Evolutionary conservation across 1,140 invertebrate genomes (phyloP), one percentile per base, ranked within the genome.

Genomic region (Bradynema listronoti): DNA sequence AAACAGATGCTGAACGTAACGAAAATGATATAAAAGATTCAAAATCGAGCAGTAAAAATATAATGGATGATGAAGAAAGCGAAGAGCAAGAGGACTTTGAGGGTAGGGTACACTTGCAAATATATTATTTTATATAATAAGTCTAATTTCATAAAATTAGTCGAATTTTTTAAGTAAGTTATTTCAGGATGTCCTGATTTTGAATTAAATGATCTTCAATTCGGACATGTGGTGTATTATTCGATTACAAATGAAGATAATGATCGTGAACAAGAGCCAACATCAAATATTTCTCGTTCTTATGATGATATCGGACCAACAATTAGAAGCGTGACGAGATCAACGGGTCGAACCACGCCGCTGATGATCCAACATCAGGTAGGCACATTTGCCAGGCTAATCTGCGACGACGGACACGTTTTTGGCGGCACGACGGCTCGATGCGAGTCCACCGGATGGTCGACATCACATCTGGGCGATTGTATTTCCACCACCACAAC

Each of bases 341-440:
- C 27, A 47, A 34, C 1, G 56, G 50, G 30, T 61, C 59, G 34
- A 52, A 52, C 4, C 7, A 25, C 16, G 43, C 27, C 22, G 25
- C 22, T 6, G 24, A 7, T 29, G 29, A 52, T 4, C 58, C 59
- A n/a, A n/a, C 59, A 41, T 25, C 59, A 52, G 14, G 36, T 61
- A 22, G 59, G 59, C 1, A 34, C 59, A 32, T 29, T 47, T 25
- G 59, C 52, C 9, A 61, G 53, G 4, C 33, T 61, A 16, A 25
- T 61, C 11, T 61, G 59, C 36, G 39, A 27, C 14, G 27, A 32
- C 22, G 56, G 56, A 50, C 5, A 30, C 5, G 47, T 27, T 19
- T 4, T 5, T 3, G 47, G 36, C 36, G 11, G 11, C 11, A 39
- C 36, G 36, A 11, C 19, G 11, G 19, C 47, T n/a, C 29, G 27